A percentile compares a stretch with the other conserved stretches of the same genome.
These are phyloP conservation scores for Caerostris extrusa DNA, from an alignment of 1,140 invertebrate genomes.

Conservation along the genomic window DNA sequence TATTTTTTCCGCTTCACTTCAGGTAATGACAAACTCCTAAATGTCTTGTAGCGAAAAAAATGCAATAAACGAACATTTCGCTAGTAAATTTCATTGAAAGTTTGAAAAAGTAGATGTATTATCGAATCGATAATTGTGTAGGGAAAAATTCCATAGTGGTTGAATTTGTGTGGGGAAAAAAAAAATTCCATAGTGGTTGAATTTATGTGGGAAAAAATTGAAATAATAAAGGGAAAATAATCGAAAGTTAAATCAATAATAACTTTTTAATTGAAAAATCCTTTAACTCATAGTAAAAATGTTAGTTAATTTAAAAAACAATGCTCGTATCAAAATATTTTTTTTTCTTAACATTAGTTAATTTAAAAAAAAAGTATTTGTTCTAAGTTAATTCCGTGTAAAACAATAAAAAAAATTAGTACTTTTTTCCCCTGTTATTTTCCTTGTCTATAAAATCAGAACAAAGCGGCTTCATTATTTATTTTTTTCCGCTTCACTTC, in stretches of 20 bases:
- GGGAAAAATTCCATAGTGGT: no score
- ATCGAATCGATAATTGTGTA: no score
- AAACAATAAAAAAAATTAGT: neutral
- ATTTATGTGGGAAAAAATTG: no score
- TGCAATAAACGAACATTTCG: constrained; percentile 12
- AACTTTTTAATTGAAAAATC: no score
- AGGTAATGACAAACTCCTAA: neutral
- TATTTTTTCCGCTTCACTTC: neutral
- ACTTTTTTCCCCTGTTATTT: neutral
- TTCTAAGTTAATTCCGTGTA: neutral
- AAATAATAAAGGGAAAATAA: no score
- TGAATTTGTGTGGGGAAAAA: no score
- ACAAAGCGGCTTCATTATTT: neutral
- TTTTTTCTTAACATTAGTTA: neutral
- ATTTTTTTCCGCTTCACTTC: neutral
- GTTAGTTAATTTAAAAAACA: neutral
- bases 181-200: no score
- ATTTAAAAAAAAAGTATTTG: neutral
- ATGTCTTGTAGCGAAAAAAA: constrained; percentile 1
- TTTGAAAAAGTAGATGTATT: neutral
- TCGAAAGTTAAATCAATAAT: no score
- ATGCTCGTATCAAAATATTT: neutral
- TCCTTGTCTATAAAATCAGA: neutral
- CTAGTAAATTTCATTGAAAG: constrained; percentile 1
- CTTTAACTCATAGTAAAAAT: neutral